Base-by-base conservation (phyloP, 2,797 vertebrate genomes). In the Thaleichthys pacificus region DNA sequence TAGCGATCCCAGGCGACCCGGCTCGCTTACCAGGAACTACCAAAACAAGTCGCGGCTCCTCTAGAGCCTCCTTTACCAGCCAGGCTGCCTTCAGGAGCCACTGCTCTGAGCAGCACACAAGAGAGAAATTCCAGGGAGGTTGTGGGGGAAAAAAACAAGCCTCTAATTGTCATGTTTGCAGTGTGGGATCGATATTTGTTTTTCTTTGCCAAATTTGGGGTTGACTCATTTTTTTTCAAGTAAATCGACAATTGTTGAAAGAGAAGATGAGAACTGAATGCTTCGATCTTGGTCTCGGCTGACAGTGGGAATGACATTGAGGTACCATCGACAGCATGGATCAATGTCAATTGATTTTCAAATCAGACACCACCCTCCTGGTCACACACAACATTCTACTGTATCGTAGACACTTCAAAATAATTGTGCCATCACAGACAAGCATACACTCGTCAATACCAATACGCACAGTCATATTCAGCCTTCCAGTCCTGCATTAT, bases 151-250 rank as follows among this genome's bases (percentile, higher is more conserved):
- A 42, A 51, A 30, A 71, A 69, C 12, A 51, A 56, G 51, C 69
- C 49, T 32, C 66, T 30, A 7, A 24, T 4, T 77, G 69, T 56
- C 51, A 56, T 47, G 42, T 47, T 58, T 58, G 69, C 73, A 67
- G 68, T 64, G 56, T 15, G 49, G 35, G 73, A 74, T 69, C 69
- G 57, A 49, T 74, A n/a, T 51, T 68, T 77, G 61, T 66, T 54
- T 60, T 70, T 69, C 22, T 1, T 42, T 6, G 38, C 38, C n/a
- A 30, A 68, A 67, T 24, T 61, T 68, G 22, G 54, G 64, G 65
- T 7, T 63, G 32, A 67, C 66, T 54, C 15, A 66, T 51, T 51
- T 54, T 67, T 24, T 9, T 15, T 15, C 8, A 7, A 8, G 17
- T 51, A 51, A 56, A n/a, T 54, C 66, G 28, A 70, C 19, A 66